phyloP scores from a whole-genome alignment of 2,888 invertebrate genomes.

The Drosophila flavopinicola region DNA sequence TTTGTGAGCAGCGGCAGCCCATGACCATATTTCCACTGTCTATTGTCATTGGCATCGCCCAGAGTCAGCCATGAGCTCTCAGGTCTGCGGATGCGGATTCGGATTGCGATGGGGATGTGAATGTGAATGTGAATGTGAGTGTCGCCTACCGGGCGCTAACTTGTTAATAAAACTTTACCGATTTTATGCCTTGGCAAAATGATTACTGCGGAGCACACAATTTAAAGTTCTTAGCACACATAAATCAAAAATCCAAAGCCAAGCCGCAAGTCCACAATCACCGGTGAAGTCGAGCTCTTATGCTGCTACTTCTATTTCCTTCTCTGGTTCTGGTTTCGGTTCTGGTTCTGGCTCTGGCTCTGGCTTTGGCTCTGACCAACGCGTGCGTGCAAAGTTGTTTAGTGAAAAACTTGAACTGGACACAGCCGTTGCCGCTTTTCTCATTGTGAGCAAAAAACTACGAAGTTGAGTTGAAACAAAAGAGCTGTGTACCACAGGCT shows the following conservation, averaged over 20 bases:
- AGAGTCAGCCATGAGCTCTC: constrained; percentile 4
- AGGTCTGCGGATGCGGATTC: background rate
- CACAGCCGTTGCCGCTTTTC: constrained; percentile 55
- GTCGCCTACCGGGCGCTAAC: constrained; percentile 53
- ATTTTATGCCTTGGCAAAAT: constrained; percentile 54
- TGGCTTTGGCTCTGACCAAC: no score
- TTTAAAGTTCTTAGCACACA: constrained; percentile 70
- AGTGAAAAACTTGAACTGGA: constrained; percentile 77
- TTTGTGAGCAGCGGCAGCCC: constrained; percentile 32
- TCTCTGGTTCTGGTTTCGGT: constrained; percentile 4
- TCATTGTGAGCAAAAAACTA: constrained; percentile 23
- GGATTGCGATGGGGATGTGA: no score
- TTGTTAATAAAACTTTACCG: constrained; percentile 78
- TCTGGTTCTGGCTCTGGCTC: constrained; percentile 9
- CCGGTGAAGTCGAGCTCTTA: constrained; percentile 15
- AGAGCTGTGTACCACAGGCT: constrained; percentile 19
- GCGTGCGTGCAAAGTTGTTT: constrained; percentile 80
- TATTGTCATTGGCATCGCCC: constrained; percentile 51
- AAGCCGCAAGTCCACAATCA: constrained; percentile 39
- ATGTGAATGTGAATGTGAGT: constrained; percentile 2
- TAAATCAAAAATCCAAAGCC: constrained; percentile 72
- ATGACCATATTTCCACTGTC: constrained; percentile 65
- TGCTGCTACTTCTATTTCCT: background rate
- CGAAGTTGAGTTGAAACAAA: constrained; percentile 48
- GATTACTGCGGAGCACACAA: constrained; percentile 58